Evolutionary conservation across 2,113 vertebrate genomes (phyloP).

Genomic region (Pao palembangensis): DNA sequence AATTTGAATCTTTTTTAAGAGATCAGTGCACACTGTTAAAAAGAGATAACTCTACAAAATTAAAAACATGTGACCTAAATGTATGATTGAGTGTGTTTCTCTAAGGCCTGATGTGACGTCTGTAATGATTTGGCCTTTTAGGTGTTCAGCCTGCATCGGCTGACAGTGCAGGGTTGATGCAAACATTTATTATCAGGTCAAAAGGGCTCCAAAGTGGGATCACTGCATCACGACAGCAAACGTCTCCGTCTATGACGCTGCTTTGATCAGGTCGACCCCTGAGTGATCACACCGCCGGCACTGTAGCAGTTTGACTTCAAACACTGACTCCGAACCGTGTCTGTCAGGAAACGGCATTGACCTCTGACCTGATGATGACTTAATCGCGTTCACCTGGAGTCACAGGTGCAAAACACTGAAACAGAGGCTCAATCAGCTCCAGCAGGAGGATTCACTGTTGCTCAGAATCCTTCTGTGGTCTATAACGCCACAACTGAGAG

Average conservation of each 20-base stretch:
- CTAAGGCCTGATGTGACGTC: slow-evolving; percentile 4
- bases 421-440: slow-evolving; percentile 22
- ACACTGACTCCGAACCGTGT: slow-evolving; percentile 30
- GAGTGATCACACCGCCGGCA: slow-evolving; percentile 43
- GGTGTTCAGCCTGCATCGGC: slow-evolving; percentile 3
- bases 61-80: slow-evolving; percentile 21
- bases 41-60: slow-evolving; percentile 6
- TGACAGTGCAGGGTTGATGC: slow-evolving; percentile 16
- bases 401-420: slow-evolving; percentile 30
- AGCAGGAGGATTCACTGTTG: neutral
- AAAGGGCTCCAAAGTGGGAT: slow-evolving; percentile 17
- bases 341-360: slow-evolving; percentile 47
- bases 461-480: no score
- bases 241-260: slow-evolving; percentile 13
- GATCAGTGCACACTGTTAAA: no score
- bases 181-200: slow-evolving; percentile 26
- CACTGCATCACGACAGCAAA: slow-evolving; percentile 18
- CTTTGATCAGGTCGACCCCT: slow-evolving; percentile 46
- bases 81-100: slow-evolving; percentile 11
- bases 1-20: no score
- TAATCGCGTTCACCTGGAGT: slow-evolving; percentile 46
- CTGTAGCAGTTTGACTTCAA: slow-evolving; percentile 28
- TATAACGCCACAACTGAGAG: no score
- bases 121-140: neutral
- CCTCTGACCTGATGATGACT: slow-evolving; percentile 4